A percentile compares a stretch with the other conserved stretches of the same genome.
These are phyloP conservation scores for Bothrops alternatus DNA, from an alignment of 2,797 vertebrate genomes.

Conservation along the genomic window DNA sequence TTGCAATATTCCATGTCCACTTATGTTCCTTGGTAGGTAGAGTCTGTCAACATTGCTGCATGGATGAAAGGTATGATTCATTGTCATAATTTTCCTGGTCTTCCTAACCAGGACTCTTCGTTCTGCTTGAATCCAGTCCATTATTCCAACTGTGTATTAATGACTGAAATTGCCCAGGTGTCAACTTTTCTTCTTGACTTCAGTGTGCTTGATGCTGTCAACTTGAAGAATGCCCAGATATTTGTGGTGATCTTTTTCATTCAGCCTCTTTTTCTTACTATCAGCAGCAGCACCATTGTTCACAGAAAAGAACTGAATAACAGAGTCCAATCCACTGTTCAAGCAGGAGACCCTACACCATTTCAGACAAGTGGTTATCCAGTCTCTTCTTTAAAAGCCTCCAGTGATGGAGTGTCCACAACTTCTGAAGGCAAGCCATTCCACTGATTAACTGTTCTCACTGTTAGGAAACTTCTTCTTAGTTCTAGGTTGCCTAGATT, in stretches of 20 bases:
- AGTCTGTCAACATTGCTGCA: neutral
- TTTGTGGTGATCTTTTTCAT: neutral
- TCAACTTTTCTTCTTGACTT: neutral
- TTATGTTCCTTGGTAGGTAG: neutral
- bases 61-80: neutral
- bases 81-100: neutral
- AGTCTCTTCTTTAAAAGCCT: neutral
- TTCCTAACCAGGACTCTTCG: neutral
- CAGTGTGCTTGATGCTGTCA: neutral
- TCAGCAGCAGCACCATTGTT: neutral
- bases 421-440: neutral
- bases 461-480: neutral
- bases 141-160: neutral
- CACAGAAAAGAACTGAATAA: no score
- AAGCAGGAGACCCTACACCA: neutral
- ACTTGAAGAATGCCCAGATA: neutral
- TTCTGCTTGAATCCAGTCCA: neutral
- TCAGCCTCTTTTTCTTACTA: neutral
- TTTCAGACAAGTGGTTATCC: neutral
- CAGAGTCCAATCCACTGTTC: no score
- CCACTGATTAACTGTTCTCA: neutral
- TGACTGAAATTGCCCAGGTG: neutral
- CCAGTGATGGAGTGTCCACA: neutral
- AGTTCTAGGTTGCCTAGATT: neutral
- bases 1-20: neutral